Percentiles rank a stretch among this genome's conserved stretches.
phyloP scores from a whole-genome alignment of 2,797 vertebrate species.

The Acrocephalus scirpaceus region DNA sequence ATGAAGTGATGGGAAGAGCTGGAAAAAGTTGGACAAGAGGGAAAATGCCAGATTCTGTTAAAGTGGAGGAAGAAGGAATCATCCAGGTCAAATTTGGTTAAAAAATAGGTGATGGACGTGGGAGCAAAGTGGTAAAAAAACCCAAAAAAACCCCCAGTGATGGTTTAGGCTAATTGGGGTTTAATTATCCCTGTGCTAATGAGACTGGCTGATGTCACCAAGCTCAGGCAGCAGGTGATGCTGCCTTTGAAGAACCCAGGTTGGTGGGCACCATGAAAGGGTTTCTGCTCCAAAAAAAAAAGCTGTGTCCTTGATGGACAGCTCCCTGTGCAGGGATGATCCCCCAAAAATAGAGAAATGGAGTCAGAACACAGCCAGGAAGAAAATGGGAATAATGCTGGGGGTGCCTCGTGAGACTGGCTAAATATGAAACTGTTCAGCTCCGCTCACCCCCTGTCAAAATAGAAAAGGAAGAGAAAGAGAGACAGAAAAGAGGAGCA shows the following conservation, averaged over 20 bases:
- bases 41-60: not conserved
- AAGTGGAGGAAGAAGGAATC: not conserved
- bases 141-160: not conserved
- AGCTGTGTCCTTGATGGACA: not conserved
- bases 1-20: not conserved
- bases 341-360: not conserved
- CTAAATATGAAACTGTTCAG: not conserved
- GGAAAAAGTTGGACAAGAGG: not conserved
- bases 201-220: not conserved
- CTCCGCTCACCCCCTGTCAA: not conserved
- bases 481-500: not conserved
- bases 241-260: not conserved
- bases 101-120: fast-evolving
- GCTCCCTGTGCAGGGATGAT: not conserved
- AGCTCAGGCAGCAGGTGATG: not conserved
- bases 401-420: not conserved
- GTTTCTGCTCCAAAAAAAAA: not conserved
- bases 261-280: not conserved
- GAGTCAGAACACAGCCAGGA: not conserved
- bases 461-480: not conserved
- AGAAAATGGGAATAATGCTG: not conserved
- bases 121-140: not conserved
- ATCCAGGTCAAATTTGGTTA: not conserved
- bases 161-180: not conserved
- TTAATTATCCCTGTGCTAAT: not conserved